Conservation (phyloP, 2,888 invertebrate genomes). For the Xestia c-nigrum region DNA sequence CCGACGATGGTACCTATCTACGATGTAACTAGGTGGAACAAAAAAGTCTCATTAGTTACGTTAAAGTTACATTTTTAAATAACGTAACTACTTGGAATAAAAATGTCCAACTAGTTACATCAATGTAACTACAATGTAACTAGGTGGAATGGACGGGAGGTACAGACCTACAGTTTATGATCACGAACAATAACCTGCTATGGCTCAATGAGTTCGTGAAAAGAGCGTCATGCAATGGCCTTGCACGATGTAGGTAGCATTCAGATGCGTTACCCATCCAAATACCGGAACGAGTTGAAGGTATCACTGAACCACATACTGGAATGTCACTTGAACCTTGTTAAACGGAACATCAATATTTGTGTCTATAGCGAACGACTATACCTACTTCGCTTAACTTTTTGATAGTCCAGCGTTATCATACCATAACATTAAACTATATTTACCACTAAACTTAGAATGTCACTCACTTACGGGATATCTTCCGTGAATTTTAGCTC, state of each 20-base stretch:
- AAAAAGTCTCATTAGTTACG: too few relatives aligned
- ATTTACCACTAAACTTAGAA: too few relatives aligned
- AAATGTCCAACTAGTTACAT: too few relatives aligned
- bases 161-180: conserved; percentile 4
- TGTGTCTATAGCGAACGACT: background rate
- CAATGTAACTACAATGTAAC: too few relatives aligned
- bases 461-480: too few relatives aligned
- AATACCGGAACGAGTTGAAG: conserved; percentile 41
- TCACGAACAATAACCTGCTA: conserved; percentile 26
- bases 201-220: conserved; percentile 32
- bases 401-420: background rate
- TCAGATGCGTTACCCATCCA: conserved; percentile 19
- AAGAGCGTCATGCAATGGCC: conserved; percentile 29
- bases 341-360: conserved; percentile 3
- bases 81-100: too few relatives aligned
- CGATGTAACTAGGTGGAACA: too few relatives aligned
- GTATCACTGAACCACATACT: conserved; percentile 4
- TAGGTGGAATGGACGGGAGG: too few relatives aligned
- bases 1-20: too few relatives aligned
- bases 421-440: background rate
- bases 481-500: too few relatives aligned
- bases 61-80: too few relatives aligned
- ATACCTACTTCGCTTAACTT: background rate
- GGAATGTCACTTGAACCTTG: background rate
- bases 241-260: conserved; percentile 13